Conservation (phyloP, 1,140 invertebrate species). For the Callitettix versicolor region DNA sequence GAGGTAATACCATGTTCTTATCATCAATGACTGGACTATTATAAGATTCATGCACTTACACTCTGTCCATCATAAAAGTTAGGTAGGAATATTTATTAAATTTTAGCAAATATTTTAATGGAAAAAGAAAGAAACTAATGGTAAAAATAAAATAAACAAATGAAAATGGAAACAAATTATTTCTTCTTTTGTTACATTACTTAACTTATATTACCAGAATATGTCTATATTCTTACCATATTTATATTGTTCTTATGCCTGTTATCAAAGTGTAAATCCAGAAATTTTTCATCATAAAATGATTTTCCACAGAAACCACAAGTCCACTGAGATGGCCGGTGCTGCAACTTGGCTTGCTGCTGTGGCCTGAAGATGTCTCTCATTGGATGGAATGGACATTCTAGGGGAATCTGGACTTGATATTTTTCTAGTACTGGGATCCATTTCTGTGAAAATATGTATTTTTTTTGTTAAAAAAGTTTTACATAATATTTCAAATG, state of each 20-base stretch:
- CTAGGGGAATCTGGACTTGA: constrained; percentile 68
- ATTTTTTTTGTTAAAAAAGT: not conserved
- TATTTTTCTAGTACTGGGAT: constrained; percentile 76
- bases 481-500: no score
- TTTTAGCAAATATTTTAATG: no score
- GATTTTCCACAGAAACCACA: constrained; percentile 87
- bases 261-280: constrained; percentile 84
- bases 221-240: constrained; percentile 52
- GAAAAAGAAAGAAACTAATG: no score
- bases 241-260: constrained; percentile 76
- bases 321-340: constrained; percentile 76
- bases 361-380: constrained; percentile 79
- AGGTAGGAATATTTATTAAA: no score
- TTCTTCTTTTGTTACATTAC: no score
- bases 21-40: no score
- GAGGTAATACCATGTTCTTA: no score
- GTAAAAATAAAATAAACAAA: no score
- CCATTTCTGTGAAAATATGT: constrained; percentile 58
- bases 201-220: no score
- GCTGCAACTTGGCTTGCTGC: constrained; percentile 67
- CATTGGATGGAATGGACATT: constrained; percentile 79
- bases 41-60: no score
- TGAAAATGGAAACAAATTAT: no score
- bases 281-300: constrained; percentile 77
- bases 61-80: no score